Evolutionary conservation across 2,888 invertebrate species (phyloP).

Genomic region (Asteroscopus sphinx): DNA sequence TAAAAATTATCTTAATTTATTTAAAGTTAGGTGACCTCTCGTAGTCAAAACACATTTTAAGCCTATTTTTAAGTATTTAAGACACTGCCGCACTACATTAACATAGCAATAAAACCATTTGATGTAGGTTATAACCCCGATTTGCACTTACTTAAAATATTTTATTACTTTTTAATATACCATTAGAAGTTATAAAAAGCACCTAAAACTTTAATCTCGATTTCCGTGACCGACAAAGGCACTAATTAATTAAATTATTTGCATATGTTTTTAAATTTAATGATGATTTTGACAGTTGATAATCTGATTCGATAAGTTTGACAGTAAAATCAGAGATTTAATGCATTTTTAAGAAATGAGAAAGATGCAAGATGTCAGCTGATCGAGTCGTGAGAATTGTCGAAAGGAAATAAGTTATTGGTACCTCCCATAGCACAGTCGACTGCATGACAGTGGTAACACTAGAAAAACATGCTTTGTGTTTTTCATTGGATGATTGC

Average conservation of each 20-base stretch:
- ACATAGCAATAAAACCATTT: constrained; percentile 36
- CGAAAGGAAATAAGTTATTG: constrained; percentile 43
- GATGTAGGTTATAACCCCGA: constrained; percentile 31
- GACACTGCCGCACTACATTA: constrained; percentile 21
- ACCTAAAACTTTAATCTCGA: constrained; percentile 26
- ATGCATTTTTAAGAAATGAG: constrained; percentile 30
- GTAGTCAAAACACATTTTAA: constrained; percentile 22
- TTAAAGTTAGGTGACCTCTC: constrained; percentile 12
- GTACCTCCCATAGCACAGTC: too few relatives aligned
- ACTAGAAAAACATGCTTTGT: constrained; percentile 54
- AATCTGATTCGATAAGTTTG: constrained; percentile 27
- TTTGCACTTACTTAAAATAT: constrained; percentile 49
- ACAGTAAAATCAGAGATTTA: constrained; percentile 19
- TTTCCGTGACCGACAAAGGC: constrained; percentile 35
- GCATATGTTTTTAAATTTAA: constrained; percentile 17
- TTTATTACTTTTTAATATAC: constrained; percentile 51
- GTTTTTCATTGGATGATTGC: constrained; percentile 44
- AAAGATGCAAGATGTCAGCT: constrained; percentile 13
- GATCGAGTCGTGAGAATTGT: constrained; percentile 39
- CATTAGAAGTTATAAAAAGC: constrained; percentile 44
- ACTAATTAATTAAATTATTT: constrained; percentile 45
- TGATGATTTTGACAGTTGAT: constrained; percentile 31
- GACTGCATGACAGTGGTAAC: too few relatives aligned
- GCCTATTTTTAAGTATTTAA: constrained; percentile 25
- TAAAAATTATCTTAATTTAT: constrained; percentile 20